A percentile compares a stretch with the other conserved stretches of the same genome.
Conservation (phyloP, 2,797 vertebrate genomes). For the Danio albolineatus region DNA sequence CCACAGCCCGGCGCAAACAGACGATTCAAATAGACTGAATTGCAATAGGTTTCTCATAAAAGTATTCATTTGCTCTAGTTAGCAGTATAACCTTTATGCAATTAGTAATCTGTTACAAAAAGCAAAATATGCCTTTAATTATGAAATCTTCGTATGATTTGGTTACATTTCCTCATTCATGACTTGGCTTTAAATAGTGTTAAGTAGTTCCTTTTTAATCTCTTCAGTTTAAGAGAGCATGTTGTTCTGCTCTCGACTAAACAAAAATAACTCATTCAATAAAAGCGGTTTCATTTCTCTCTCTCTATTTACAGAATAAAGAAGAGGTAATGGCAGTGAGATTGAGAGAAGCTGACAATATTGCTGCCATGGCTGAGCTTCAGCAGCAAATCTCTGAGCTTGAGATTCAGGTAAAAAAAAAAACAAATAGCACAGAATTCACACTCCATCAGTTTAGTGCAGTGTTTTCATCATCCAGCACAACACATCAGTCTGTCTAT, state of each 20-base stretch:
- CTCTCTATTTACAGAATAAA: constrained; percentile 83
- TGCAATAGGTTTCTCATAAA: background rate
- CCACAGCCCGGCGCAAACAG: background rate
- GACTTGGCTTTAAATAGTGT: constrained; percentile 52
- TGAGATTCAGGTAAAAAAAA: constrained; percentile 92
- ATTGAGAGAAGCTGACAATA: constrained; percentile 94
- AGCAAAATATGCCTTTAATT: constrained; percentile 2
- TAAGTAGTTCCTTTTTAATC: constrained; percentile 56
- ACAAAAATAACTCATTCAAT: constrained; percentile 2
- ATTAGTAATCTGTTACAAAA: background rate
- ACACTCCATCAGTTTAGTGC: background rate
- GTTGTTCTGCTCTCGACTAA: background rate
- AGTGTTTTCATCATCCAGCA: background rate
- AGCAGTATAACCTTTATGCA: background rate
- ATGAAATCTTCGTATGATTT: constrained; percentile 5
- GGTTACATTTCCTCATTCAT: constrained; percentile 32
- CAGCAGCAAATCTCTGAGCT: constrained; percentile 96
- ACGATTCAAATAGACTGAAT: background rate
- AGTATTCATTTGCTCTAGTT: background rate
- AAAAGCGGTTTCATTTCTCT: constrained; percentile 13
- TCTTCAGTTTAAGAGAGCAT: constrained; percentile 42
- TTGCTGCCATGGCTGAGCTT: constrained; percentile 96
- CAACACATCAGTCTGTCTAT: background rate
- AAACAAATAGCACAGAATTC: background rate
- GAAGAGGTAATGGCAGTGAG: constrained; percentile 98